Evolutionary conservation across 2,113 vertebrate genomes (phyloP), one percentile per base, ranked within the genome.

Genomic region (Silurus glanis): DNA sequence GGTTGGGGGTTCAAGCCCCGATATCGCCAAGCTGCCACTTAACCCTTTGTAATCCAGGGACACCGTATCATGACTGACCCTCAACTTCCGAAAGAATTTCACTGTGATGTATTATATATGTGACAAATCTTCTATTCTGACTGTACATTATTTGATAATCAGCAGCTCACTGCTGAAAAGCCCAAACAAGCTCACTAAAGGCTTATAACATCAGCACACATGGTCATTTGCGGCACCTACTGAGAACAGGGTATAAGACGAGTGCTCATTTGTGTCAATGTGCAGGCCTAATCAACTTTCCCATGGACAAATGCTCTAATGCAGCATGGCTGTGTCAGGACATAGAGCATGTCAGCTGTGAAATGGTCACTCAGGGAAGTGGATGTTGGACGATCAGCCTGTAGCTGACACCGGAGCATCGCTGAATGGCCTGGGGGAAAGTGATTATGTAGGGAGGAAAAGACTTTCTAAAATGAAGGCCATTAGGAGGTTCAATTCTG

Each of bases 221-320:
- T 62, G 85, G 85, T 85, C 82, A 83, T 83, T 85, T 86, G 88
- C 87, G 87, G 88, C 89, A 86, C 58, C 88, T 88, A 91, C 87
- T 17, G 55, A 47, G 74, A 86, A 89, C 84, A 87, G 85, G 67
- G 67, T 74, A 88, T 53, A 87, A 89, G 87, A 88, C 89, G 78
- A 87, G 91, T 88, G 89, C 61, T 74, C 25, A 89, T 90, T 84
- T 88, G 88, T 75, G 49, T 74, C 47, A 6, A 47, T 78, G 81
- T 75, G 80, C 89, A 86, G 74, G 88, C 91, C 85, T 90, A 91
- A 91, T 93, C 90, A 86, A 87, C 85, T 87, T 88, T 80, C 92
- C 84, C 56, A 83, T 84, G 84, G 76, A 66, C 87, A 80, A 83
- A 85, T 87, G 53, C 51, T 49, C 83, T 87, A 90, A 91, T 80